Evolutionary conservation across 2,797 vertebrate species (phyloP).

Genomic region (Squalus acanthias): DNA sequence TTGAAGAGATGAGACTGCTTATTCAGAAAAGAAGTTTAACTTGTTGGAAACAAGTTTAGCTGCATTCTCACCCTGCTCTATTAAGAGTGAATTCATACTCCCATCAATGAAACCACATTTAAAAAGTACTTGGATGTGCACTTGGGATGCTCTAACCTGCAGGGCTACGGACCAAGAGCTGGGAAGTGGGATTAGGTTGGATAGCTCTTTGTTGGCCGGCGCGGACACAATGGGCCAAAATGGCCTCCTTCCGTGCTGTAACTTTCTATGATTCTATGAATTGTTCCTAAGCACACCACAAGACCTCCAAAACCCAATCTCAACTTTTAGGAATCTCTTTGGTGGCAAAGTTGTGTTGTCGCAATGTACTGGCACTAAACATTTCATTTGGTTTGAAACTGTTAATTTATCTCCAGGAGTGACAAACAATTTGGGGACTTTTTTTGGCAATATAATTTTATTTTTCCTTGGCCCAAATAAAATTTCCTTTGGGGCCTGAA

Average conservation of each 20-base stretch:
- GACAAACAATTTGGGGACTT: not conserved
- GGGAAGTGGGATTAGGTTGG: too few relatives aligned
- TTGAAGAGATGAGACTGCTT: not conserved
- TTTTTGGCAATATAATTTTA: not conserved
- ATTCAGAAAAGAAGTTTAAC: not conserved
- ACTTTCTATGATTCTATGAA: not conserved
- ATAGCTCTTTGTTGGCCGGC: too few relatives aligned
- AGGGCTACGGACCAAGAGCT: too few relatives aligned
- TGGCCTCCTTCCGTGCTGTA: too few relatives aligned
- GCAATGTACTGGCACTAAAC: not conserved
- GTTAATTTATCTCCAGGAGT: not conserved
- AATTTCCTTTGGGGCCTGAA: not conserved
- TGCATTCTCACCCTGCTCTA: not conserved
- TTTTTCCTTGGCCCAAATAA: not conserved
- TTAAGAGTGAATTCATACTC: not conserved
- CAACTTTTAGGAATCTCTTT: not conserved
- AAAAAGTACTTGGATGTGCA: too few relatives aligned
- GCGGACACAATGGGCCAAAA: too few relatives aligned
- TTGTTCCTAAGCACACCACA: not conserved
- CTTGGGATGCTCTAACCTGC: too few relatives aligned
- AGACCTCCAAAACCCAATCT: not conserved
- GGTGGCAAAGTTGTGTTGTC: not conserved
- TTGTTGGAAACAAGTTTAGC: not conserved
- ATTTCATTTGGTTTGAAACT: not conserved
- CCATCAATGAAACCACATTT: not conserved